Percentiles rank a stretch among this genome's conserved stretches.
Evolutionary conservation across 2,797 vertebrate genomes (phyloP).

Genomic region (Hoplostethus atlanticus): DNA sequence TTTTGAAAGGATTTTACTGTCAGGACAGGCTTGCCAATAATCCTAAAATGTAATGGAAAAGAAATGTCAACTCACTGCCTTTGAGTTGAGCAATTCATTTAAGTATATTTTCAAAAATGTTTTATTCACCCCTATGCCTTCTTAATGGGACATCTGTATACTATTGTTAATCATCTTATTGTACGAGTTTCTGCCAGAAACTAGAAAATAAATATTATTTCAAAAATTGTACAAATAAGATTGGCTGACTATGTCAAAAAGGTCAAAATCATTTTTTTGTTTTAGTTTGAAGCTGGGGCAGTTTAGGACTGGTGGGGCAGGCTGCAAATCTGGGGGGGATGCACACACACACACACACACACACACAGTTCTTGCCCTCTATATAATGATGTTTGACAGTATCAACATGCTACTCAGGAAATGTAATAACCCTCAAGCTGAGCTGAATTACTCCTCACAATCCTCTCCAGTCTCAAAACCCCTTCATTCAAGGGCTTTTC

Average conservation of each 20-base stretch:
- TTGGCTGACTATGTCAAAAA: too few relatives aligned
- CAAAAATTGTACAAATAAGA: too few relatives aligned
- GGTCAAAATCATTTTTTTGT: too few relatives aligned
- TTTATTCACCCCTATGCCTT: neutral
- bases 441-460: slow-evolving; percentile 31
- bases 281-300: too few relatives aligned
- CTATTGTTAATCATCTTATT: neutral
- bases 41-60: slow-evolving; percentile 7
- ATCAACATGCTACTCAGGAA: slow-evolving; percentile 43
- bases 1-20: neutral
- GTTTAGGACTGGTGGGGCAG: too few relatives aligned
- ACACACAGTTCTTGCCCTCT: neutral
- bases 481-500: slow-evolving; percentile 23
- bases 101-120: neutral
- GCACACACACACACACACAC: too few relatives aligned
- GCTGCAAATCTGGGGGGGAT: too few relatives aligned
- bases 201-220: too few relatives aligned
- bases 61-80: neutral
- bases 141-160: neutral
- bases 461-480: slow-evolving; percentile 21
- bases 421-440: slow-evolving; percentile 46
- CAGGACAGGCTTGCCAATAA: neutral
- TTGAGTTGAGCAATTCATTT: slow-evolving; percentile 2
- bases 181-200: too few relatives aligned
- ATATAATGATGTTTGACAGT: slow-evolving; percentile 40